Base-by-base conservation (phyloP, 2,888 invertebrate species). In the Lordiphosa andalusiaca region DNA sequence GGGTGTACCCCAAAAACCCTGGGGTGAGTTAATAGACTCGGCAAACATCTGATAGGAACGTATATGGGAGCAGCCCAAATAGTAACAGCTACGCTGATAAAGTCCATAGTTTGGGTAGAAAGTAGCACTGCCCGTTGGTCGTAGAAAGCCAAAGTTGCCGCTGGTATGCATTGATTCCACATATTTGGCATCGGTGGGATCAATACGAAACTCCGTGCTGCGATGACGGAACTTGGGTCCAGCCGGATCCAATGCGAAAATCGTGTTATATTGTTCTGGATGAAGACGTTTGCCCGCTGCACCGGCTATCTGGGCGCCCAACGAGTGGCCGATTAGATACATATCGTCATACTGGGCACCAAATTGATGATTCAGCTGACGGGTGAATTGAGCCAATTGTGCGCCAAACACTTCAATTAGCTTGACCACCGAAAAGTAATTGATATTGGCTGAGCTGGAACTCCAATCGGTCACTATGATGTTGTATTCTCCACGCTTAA, bases 121-220 rank as follows among this genome's bases (percentile, higher is more conserved):
- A 30, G 90, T 89, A 6, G 88, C 87, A 16, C 81, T 78, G 7
- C 90, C 90, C 0, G 90, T 75, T 0, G 88, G 80, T 0, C 67
- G 55, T 0, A 67, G 47, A 33, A 89, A 80, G 0, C 90, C 90
- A 13, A 89, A 69, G 67, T 85, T 85, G 4, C 74, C 78, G 53
- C 87, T 87, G 0, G 90, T 90, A 47, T 90, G 90, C 71, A 90
- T 87, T 3, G 88, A 84, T 61, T 90, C 88, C 10, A 90, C 90
- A 30, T 86, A 84, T 9, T 55, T 71, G 7, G 89, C 90, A 58
- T 90, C 88, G 0, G 69, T 72, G 0, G 81, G 68, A 72, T 89
- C 88, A 1, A 90, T 80, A 36, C 90, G 88, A 10, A 69, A 78
- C 4, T 84, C 73, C 0, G 67, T 51, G 44, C 74, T 77, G 36